Conservation (phyloP, 2,113 vertebrate genomes). For the Cebus imitator region DNA sequence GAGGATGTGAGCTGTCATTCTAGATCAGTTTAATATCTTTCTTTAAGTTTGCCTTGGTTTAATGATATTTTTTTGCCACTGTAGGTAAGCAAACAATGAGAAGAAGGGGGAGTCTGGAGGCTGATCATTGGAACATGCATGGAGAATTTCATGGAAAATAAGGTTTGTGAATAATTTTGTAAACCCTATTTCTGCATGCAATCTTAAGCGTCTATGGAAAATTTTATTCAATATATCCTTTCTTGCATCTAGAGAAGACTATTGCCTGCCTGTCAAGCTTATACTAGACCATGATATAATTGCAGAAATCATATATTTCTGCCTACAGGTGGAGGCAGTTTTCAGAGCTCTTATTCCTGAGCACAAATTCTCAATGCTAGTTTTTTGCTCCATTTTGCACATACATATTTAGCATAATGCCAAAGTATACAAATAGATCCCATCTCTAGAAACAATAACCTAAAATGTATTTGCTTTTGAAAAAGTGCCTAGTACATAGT, state of each 20-base stretch:
- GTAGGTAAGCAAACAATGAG: neutral
- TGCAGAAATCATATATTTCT: neutral
- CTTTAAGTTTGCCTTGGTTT: neutral
- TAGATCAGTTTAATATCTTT: neutral
- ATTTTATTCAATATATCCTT: neutral
- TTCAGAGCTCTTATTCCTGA: neutral
- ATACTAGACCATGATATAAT: too few species aligned
- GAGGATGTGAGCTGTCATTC: neutral
- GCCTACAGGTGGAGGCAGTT: neutral
- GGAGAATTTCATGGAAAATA: neutral
- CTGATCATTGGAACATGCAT: neutral
- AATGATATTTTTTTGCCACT: neutral
- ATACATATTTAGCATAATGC: neutral
- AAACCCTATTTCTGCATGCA: neutral
- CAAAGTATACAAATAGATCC: neutral
- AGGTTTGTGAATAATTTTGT: neutral
- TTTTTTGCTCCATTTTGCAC: neutral
- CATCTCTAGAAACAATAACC: neutral
- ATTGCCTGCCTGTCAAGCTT: neutral
- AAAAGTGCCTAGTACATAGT: neutral
- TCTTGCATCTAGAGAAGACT: neutral
- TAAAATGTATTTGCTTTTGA: constrained; percentile 4
- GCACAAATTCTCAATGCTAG: neutral
- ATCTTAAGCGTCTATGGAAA: neutral
- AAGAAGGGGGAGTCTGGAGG: neutral